Conservation (phyloP, 2,797 vertebrate species). For the Aplochiton taeniatus region DNA sequence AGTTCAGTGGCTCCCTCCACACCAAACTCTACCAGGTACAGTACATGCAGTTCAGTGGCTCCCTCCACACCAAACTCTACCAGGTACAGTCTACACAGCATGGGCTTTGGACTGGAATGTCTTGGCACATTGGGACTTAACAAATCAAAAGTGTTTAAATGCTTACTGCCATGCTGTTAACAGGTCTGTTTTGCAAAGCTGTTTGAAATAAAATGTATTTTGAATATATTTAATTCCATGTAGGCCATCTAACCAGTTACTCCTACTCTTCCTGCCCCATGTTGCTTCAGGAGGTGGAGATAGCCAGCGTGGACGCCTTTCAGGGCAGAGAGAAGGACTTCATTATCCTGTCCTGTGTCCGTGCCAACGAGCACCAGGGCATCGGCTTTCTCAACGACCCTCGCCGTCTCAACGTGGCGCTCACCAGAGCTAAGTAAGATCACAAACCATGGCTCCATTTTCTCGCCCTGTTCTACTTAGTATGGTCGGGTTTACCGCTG, state of each 20-base stretch:
- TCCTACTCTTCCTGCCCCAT: conserved; percentile 11
- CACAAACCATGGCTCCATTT: not conserved
- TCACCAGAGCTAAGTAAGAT: conserved; percentile 91
- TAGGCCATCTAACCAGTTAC: no score
- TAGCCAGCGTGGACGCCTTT: conserved; percentile 97
- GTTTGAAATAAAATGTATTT: no score
- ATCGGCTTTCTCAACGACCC: conserved; percentile 98
- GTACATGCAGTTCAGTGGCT: conserved; percentile 84
- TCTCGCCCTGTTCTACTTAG: not conserved
- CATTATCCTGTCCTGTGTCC: conserved; percentile 96
- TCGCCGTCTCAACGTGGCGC: conserved; percentile 93
- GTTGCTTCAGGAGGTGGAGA: conserved; percentile 90
- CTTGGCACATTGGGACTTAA: no score
- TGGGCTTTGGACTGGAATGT: conserved; percentile 40
- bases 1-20: conserved; percentile 97
- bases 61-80: conserved; percentile 97
- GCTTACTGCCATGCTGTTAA: no score
- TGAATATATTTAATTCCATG: no score
- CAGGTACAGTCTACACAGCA: conserved; percentile 77
- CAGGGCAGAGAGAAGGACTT: conserved; percentile 98
- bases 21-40: conserved; percentile 98
- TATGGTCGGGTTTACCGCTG: no score
- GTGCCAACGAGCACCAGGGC: conserved; percentile 97
- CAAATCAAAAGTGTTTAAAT: no score
- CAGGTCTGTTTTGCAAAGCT: no score